Conservation (phyloP, 2,888 invertebrate species). For the Itoplectis maculator region DNA sequence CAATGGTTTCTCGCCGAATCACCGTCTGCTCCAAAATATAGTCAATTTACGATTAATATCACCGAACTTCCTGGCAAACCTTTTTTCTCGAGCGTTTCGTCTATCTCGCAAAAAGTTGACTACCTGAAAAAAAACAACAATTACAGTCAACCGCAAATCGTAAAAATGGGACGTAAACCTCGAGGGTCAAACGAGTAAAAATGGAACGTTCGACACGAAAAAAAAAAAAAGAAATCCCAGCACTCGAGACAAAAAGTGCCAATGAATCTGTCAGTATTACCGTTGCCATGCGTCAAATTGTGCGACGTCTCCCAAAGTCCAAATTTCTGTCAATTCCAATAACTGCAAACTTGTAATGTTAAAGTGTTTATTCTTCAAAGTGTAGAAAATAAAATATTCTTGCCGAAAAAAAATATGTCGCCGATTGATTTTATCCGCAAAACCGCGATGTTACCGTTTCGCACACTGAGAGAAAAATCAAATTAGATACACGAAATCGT, state of each 20-base stretch:
- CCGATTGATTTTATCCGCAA: neutral
- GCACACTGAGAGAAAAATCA: no score
- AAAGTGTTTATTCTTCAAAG: neutral
- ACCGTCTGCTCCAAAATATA: neutral
- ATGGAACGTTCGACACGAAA: constrained; percentile 1
- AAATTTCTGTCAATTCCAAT: neutral
- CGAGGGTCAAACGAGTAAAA: neutral
- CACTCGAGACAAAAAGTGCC: neutral
- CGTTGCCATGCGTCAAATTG: neutral
- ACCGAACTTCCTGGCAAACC: neutral
- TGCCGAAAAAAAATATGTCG: neutral
- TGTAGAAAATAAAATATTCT: neutral
- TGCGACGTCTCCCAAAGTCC: neutral
- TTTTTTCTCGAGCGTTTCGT: neutral
- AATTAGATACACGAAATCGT: no score
- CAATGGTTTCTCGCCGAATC: neutral
- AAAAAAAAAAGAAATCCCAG: no score
- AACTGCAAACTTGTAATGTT: neutral
- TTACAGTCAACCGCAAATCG: no score
- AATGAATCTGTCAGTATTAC: neutral
- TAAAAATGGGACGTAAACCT: no score
- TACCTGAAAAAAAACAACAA: no score
- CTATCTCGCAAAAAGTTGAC: neutral
- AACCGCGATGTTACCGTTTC: no score
- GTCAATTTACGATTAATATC: neutral